Conservation (phyloP, 2,113 vertebrate species). For the Pheucticus melanocephalus region DNA sequence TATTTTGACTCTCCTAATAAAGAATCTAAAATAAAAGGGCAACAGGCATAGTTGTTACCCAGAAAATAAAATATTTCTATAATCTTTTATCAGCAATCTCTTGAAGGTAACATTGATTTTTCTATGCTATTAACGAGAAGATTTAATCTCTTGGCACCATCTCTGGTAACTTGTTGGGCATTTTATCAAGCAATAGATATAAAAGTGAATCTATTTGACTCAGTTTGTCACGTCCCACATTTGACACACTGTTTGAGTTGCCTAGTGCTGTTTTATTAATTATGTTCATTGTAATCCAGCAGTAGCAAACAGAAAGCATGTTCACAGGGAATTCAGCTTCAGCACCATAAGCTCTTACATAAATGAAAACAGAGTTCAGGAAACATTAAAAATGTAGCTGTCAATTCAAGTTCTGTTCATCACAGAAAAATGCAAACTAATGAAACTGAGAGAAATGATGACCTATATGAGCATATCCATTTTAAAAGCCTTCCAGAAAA, state of each 20-base stretch:
- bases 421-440: background rate
- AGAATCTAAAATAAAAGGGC: background rate
- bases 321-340: background rate
- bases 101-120: constrained; percentile 20
- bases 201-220: background rate
- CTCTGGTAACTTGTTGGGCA: background rate
- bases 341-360: background rate
- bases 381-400: background rate
- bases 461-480: accelerated
- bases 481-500: background rate
- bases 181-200: background rate
- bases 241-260: background rate
- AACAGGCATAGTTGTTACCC: background rate
- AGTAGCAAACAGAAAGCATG: background rate
- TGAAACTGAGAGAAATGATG: background rate
- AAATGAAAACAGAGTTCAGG: background rate
- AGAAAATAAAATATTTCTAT: background rate
- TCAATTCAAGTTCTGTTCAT: background rate
- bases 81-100: background rate
- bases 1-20: background rate
- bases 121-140: background rate
- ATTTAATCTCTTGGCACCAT: background rate
- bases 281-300: background rate
- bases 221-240: background rate
- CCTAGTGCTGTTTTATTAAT: background rate